Conservation (phyloP, 2,113 vertebrate genomes). For the Anarhynchus alexandrinus region DNA sequence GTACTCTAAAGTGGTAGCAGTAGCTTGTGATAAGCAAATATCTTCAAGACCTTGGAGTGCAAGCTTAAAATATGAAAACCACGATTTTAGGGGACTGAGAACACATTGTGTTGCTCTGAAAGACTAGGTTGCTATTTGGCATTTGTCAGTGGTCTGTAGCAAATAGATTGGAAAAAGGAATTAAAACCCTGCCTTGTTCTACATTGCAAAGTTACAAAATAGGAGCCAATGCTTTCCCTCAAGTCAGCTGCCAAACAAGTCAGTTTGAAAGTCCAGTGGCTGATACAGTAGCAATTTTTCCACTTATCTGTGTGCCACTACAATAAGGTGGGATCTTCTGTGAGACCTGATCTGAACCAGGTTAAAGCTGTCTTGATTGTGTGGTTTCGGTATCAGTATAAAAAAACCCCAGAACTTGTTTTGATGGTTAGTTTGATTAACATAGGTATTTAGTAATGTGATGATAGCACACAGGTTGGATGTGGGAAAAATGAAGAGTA, state of each 20-base stretch:
- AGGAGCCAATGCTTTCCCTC: neutral
- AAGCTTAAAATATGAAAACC: neutral
- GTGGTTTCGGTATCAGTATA: neutral
- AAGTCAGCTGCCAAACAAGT: neutral
- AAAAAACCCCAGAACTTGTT: neutral
- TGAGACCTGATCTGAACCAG: neutral
- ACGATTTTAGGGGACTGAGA: neutral
- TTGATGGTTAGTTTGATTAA: neutral
- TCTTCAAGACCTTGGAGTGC: neutral
- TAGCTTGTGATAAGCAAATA: neutral
- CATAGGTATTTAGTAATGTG: neutral
- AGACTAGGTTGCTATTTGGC: neutral
- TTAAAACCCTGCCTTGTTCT: neutral
- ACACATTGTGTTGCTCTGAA: neutral
- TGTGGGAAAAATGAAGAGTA: no score
- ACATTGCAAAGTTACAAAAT: neutral
- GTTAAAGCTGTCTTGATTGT: neutral
- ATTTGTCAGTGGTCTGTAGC: neutral
- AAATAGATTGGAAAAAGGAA: neutral
- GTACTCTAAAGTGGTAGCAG: neutral
- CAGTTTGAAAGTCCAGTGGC: neutral
- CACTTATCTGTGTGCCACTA: accelerated
- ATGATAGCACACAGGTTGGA: neutral
- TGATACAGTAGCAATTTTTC: neutral
- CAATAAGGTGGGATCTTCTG: neutral